Percentiles rank a stretch among this genome's conserved stretches.
Conservation (phyloP, 2,113 vertebrate genomes). For the Chauna torquata region DNA sequence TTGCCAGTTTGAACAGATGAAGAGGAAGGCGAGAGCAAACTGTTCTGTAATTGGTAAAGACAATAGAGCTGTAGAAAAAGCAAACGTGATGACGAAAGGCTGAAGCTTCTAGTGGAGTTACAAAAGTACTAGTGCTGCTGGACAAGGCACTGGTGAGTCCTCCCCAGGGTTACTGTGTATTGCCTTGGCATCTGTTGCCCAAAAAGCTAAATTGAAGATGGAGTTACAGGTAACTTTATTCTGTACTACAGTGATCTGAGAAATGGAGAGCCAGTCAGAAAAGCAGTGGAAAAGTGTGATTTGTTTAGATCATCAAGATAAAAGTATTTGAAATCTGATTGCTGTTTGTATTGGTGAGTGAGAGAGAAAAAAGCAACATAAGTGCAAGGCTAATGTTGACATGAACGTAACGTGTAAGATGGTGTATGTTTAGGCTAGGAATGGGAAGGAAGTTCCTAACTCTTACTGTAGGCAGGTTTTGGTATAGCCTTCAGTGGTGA, state of each 20-base stretch:
- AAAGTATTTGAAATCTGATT: neutral
- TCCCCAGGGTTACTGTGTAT: neutral
- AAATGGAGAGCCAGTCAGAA: neutral
- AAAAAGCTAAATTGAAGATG: neutral
- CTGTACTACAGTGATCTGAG: neutral
- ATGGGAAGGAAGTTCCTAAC: neutral
- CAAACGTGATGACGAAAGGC: neutral
- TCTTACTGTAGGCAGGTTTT: neutral
- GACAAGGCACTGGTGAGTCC: neutral
- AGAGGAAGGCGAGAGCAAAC: neutral
- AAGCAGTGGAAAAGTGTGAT: neutral
- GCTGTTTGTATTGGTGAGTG: neutral
- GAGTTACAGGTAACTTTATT: neutral
- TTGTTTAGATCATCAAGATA: neutral
- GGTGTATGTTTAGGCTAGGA: neutral
- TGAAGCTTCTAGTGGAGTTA: neutral
- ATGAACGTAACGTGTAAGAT: neutral
- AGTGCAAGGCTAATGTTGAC: neutral
- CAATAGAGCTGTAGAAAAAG: neutral
- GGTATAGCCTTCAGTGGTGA: neutral
- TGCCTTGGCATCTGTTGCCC: neutral
- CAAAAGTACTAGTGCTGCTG: neutral
- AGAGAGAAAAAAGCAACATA: rapidly evolving
- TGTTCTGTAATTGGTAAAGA: neutral
- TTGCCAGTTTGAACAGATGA: neutral